A percentile compares a stretch with the other conserved stretches of the same genome.
phyloP scores from a whole-genome alignment of 2,113 vertebrate genomes.

The Trichomycterus rosablanca region DNA sequence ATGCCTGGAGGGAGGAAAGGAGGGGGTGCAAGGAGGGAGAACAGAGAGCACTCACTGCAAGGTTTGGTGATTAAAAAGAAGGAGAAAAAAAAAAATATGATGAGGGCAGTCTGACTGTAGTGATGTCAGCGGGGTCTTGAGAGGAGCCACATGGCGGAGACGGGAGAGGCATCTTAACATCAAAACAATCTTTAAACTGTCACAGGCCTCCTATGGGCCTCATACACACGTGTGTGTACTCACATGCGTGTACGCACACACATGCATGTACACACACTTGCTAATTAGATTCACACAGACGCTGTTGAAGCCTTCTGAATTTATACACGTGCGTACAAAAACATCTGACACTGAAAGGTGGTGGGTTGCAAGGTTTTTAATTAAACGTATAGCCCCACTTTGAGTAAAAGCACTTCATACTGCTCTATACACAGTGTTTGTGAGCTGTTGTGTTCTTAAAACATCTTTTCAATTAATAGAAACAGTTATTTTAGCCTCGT shows the following conservation, averaged over 20 bases:
- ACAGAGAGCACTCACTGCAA: constrained; percentile 70
- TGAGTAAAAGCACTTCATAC: constrained; percentile 11
- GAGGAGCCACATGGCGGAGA: constrained; percentile 48
- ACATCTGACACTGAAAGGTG: constrained; percentile 49
- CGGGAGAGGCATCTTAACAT: constrained; percentile 43
- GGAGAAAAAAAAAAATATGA: constrained; percentile 71
- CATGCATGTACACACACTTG: neutral
- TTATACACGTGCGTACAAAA: constrained; percentile 51
- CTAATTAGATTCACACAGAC: constrained; percentile 52
- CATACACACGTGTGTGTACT: constrained; percentile 34
- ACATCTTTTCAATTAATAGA: no score
- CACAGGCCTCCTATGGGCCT: constrained; percentile 49
- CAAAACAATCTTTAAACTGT: constrained; percentile 55
- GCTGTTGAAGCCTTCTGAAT: constrained; percentile 24
- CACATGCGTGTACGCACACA: constrained; percentile 13
- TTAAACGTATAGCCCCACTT: constrained; percentile 35
- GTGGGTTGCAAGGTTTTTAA: constrained; percentile 53
- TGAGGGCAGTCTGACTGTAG: constrained; percentile 34
- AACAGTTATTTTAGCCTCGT: no score
- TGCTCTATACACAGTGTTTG: constrained; percentile 10
- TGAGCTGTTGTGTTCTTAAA: no score
- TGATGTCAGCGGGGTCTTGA: constrained; percentile 45
- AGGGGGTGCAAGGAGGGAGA: constrained; percentile 60
- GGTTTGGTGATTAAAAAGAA: constrained; percentile 85
- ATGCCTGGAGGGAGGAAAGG: constrained; percentile 71